phyloP scores from a whole-genome alignment of 2,888 invertebrate species.

The Coremacera marginata region DNA sequence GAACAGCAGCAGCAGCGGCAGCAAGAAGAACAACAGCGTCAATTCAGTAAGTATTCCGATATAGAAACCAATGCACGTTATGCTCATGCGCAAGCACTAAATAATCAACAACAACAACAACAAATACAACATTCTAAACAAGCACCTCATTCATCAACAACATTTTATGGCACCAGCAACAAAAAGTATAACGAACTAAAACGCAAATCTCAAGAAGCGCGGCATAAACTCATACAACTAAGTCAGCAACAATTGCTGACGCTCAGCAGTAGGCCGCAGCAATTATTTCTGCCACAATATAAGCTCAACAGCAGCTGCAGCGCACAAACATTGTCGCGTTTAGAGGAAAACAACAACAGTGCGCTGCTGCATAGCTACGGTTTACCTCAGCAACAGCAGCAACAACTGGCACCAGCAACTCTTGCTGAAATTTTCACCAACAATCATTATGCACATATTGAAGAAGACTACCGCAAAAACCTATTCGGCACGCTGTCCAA shows the following conservation, averaged over 20 bases:
- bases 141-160: conserved; percentile 42
- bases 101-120: conserved; percentile 29
- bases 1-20: conserved; percentile 46
- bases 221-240: conserved; percentile 60
- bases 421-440: conserved; percentile 17
- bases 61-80: conserved; percentile 27
- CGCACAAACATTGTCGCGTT: conserved; percentile 51
- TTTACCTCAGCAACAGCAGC: conserved; percentile 38
- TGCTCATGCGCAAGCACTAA: neutral
- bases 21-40: conserved; percentile 34
- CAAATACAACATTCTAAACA: conserved; percentile 23
- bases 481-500: conserved; percentile 59
- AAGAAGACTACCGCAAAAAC: conserved; percentile 66
- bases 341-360: neutral
- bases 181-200: conserved; percentile 67
- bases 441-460: conserved; percentile 51
- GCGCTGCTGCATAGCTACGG: neutral
- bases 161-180: conserved; percentile 55
- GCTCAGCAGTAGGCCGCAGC: conserved; percentile 43
- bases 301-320: conserved; percentile 52
- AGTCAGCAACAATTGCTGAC: conserved; percentile 56
- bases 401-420: conserved; percentile 19
- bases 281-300: conserved; percentile 44
- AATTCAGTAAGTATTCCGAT: conserved; percentile 38
- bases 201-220: conserved; percentile 65